Conservation (phyloP, 2,113 vertebrate species). For the Synchiropus splendidus region DNA sequence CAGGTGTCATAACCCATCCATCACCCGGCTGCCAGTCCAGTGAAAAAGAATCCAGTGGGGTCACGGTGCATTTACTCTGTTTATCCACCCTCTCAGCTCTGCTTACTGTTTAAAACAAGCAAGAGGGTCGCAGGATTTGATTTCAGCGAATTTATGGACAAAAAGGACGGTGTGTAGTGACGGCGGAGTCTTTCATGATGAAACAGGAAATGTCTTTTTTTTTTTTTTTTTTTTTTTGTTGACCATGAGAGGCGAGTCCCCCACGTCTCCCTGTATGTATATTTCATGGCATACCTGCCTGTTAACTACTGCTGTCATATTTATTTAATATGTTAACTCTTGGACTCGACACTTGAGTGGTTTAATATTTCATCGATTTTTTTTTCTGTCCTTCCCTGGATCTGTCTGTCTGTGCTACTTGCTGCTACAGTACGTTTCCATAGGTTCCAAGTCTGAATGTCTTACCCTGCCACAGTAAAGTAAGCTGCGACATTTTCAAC, state of each 20-base stretch:
- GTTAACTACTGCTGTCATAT: neutral
- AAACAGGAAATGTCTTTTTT: neutral
- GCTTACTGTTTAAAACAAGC: conserved; percentile 11
- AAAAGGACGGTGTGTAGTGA: too few relatives aligned
- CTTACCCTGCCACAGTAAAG: too few relatives aligned
- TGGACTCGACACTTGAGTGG: neutral
- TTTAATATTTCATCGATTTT: neutral
- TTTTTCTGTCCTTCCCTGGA: too few relatives aligned
- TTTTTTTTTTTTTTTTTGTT: neutral
- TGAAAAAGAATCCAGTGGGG: conserved; percentile 37
- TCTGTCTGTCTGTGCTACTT: too few relatives aligned
- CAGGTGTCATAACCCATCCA: conserved; percentile 57
- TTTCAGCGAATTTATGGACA: too few relatives aligned
- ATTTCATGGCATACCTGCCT: neutral
- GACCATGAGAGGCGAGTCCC: neutral
- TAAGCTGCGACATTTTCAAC: too few relatives aligned
- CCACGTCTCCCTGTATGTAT: neutral
- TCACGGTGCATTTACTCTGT: conserved; percentile 37
- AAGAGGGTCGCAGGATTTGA: conserved; percentile 1
- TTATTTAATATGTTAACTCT: neutral
- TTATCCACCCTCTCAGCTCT: conserved; percentile 21
- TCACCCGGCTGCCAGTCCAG: conserved; percentile 35
- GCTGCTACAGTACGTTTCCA: too few relatives aligned
- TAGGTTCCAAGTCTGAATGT: too few relatives aligned
- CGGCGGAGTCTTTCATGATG: too few relatives aligned